These are phyloP conservation scores for Adelges cooleyi DNA, from an alignment of 1,140 invertebrate genomes.

Conservation along the genomic window DNA sequence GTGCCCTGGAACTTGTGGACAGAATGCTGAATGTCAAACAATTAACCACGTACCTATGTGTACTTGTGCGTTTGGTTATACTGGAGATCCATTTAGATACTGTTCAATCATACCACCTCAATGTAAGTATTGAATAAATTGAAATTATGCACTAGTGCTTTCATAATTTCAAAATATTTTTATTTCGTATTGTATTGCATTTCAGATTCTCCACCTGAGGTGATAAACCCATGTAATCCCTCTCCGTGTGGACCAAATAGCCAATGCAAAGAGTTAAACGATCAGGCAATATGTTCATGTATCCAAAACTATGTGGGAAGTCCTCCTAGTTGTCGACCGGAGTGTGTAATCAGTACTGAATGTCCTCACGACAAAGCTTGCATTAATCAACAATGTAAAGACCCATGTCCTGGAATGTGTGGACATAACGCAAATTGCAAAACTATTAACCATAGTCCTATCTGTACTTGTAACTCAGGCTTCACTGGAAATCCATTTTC, in stretches of 20 bases:
- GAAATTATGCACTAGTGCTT: background rate
- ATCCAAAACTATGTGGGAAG: slow-evolving; percentile 39
- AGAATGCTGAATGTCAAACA: slow-evolving; percentile 61
- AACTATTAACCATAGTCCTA: slow-evolving; percentile 41
- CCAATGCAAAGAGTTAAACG: slow-evolving; percentile 40
- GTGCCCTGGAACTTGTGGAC: slow-evolving; percentile 62
- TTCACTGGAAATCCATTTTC: slow-evolving; percentile 46
- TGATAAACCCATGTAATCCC: slow-evolving; percentile 41
- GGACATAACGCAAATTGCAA: slow-evolving; percentile 40
- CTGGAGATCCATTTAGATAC: slow-evolving; percentile 58
- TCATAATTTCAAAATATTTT: too few species aligned
- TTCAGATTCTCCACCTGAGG: slow-evolving; percentile 32
- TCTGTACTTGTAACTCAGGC: slow-evolving; percentile 42
- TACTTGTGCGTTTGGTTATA: slow-evolving; percentile 55
- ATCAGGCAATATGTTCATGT: slow-evolving; percentile 42
- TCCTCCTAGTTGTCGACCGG: slow-evolving; percentile 40
- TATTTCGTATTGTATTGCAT: background rate
- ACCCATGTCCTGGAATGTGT: slow-evolving; percentile 44
- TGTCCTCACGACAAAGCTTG: slow-evolving; percentile 41
- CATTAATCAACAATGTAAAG: slow-evolving; percentile 41
- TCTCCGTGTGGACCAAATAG: slow-evolving; percentile 45
- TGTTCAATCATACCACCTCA: slow-evolving; percentile 44
- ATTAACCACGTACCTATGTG: slow-evolving; percentile 61
- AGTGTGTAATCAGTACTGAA: slow-evolving; percentile 42
- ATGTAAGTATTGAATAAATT: slow-evolving; percentile 23